Conservation (phyloP, 2,113 vertebrate genomes). For the Climacteris rufus region DNA sequence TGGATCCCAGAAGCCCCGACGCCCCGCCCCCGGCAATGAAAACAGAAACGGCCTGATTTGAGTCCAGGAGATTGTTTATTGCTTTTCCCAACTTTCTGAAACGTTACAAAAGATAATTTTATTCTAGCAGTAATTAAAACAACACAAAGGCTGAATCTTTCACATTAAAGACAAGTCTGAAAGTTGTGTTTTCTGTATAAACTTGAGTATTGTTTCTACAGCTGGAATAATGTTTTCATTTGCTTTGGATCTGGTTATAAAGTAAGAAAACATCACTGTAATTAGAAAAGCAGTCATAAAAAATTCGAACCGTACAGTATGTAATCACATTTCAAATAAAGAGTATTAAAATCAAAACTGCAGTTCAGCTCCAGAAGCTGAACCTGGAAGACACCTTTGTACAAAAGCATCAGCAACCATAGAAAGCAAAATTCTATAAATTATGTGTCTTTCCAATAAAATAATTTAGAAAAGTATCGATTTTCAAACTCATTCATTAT, state of each 20-base stretch:
- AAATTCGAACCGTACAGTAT: slow-evolving; percentile 61
- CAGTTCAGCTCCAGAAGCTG: slow-evolving; percentile 55
- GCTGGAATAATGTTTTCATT: slow-evolving; percentile 54
- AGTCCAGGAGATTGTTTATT: slow-evolving; percentile 84
- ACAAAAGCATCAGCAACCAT: slow-evolving; percentile 42
- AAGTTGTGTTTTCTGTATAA: slow-evolving; percentile 51
- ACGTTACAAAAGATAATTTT: slow-evolving; percentile 79
- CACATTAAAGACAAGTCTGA: slow-evolving; percentile 54
- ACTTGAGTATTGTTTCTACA: slow-evolving; percentile 49
- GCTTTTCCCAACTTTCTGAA: slow-evolving; percentile 79
- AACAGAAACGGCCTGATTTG: not conserved
- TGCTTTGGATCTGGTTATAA: slow-evolving; percentile 70
- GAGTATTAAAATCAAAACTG: slow-evolving; percentile 66
- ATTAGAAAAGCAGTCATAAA: slow-evolving; percentile 77
- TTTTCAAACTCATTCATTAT: slow-evolving; percentile 44
- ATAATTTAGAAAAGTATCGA: slow-evolving; percentile 16
- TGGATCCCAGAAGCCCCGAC: not conserved
- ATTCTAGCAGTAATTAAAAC: slow-evolving; percentile 68
- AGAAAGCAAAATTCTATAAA: slow-evolving; percentile 40
- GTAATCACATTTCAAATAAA: slow-evolving; percentile 62
- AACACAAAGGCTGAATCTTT: slow-evolving; percentile 70
- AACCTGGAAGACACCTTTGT: slow-evolving; percentile 68
- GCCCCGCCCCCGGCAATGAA: not conserved
- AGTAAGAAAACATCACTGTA: slow-evolving; percentile 59
- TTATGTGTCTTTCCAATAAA: slow-evolving; percentile 30